Base-by-base conservation (phyloP, 1,140 invertebrate genomes). In the Manduca sexta region DNA sequence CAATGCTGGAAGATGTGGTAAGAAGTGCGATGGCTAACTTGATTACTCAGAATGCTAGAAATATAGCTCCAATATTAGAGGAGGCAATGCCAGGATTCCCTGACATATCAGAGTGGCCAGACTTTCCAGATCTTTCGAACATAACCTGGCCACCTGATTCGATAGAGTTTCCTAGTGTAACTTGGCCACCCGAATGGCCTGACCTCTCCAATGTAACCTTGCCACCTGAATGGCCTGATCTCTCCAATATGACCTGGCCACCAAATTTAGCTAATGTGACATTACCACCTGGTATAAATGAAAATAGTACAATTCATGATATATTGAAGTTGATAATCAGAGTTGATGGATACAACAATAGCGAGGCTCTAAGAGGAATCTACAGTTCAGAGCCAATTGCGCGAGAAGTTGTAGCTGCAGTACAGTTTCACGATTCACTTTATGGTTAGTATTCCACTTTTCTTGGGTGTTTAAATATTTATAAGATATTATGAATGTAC, bases 371-470 rank as follows among this genome's bases (percentile, higher is more conserved):
- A 4, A 69, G 56, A 64, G 45, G 59, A 5, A 60, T 85, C 42
- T 85, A 84, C 49, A 34, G 41, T 1, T 43, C 68, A 13, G 78
- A 83, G 49, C 49, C 58, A 45, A 54, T 47, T n/a, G 77, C 69
- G n/a, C 62, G 76, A 21, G 45, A 54, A 39, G 64, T 83, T 12
- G 46, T 85, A 38, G 76, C 72, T 17, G 82, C 70, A 2, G 62
- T 83, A 11, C 65, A 85, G 57, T 85, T 85, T 49, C 64, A 76
- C 49, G 79, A 85, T 44, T 29, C 39, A 3, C 56, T 81, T 12
- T 50, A 56, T 45, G 77, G 81, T 83, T n/a, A n/a, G n/a, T n/a
- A n/a, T n/a, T n/a, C n/a, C n/a, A n/a, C n/a, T n/a, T n/a, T n/a
- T n/a, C n/a, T n/a, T n/a, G n/a, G n/a, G n/a, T n/a, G n/a, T n/a